A percentile compares a stretch with the other conserved stretches of the same genome.
Evolutionary conservation across 1,140 invertebrate species (phyloP).

Genomic region (Thaumetopoea pityocampa): DNA sequence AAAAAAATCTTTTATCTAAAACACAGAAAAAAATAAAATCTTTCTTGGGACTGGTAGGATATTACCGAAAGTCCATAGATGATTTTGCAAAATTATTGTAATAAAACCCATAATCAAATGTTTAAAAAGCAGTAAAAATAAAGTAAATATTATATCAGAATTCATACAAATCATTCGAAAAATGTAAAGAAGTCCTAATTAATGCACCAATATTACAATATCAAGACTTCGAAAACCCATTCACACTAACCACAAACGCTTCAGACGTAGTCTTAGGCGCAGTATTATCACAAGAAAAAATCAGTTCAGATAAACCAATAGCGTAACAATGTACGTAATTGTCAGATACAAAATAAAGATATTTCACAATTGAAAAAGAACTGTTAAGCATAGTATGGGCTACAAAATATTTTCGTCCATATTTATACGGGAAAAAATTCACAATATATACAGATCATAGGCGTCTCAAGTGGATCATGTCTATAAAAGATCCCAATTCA

Average conservation of each 20-base stretch:
- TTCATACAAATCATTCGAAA: not conserved
- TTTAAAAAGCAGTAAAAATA: not conserved
- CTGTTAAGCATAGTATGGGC: constrained; percentile 6
- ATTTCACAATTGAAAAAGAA: constrained; percentile 6
- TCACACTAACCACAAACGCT: constrained; percentile 3
- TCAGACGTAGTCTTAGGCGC: constrained; percentile 2
- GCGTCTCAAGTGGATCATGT: constrained; percentile 28
- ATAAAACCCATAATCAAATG: not conserved
- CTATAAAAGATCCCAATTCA: constrained; percentile 13
- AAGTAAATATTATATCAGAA: not conserved
- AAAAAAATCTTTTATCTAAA: constrained; percentile 25
- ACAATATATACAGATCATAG: constrained; percentile 16
- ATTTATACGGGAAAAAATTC: constrained; percentile 21
- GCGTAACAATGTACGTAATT: not conserved
- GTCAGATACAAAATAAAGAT: constrained; percentile 4
- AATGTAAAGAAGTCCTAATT: not conserved
- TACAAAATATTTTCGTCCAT: constrained; percentile 18
- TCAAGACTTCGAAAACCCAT: constrained; percentile 3
- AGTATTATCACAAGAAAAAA: constrained; percentile 2
- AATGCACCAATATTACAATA: constrained; percentile 7
- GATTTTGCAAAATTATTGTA: not conserved
- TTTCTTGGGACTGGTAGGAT: constrained; percentile 1
- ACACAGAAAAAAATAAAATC: constrained; percentile 1
- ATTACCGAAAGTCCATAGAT: not conserved
- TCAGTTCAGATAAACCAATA: constrained; percentile 8